phyloP scores from a whole-genome alignment of 92 coral and sea anemone species.

The Pocillopora meandrina region DNA sequence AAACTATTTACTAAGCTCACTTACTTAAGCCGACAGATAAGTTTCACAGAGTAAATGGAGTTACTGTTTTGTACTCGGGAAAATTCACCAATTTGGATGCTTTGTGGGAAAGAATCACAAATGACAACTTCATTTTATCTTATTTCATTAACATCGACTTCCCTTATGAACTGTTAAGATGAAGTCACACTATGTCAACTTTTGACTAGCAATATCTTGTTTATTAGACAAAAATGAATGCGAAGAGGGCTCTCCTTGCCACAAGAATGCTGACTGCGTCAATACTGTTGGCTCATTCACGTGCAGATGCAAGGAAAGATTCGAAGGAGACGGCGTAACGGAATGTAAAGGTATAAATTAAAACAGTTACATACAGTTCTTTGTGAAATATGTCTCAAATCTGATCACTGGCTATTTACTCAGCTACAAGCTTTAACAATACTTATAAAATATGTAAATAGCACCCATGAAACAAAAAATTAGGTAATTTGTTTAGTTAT shows the following conservation, averaged over 20 bases:
- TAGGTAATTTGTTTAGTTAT: neutral
- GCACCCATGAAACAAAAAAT: too few relatives aligned
- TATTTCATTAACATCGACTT: too few relatives aligned
- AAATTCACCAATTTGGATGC: too few relatives aligned
- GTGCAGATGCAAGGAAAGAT: conserved; percentile 77
- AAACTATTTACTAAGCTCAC: too few relatives aligned
- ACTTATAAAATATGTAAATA: too few relatives aligned
- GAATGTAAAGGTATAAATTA: conserved; percentile 60
- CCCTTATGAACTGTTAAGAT: too few relatives aligned
- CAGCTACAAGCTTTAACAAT: too few relatives aligned
- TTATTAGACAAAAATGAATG: conserved; percentile 60
- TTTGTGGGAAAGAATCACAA: too few relatives aligned
- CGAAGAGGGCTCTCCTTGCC: conserved; percentile 48
- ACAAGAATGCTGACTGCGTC: conserved; percentile 59
- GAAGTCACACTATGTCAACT: neutral
- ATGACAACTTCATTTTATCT: too few relatives aligned
- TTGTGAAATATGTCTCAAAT: neutral
- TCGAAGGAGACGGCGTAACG: conserved; percentile 70
- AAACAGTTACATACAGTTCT: neutral
- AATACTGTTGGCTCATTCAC: conserved; percentile 72
- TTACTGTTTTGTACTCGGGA: too few relatives aligned
- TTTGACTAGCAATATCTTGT: neutral
- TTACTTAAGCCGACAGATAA: too few relatives aligned
- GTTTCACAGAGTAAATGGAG: too few relatives aligned
- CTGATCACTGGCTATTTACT: neutral